Conservation (phyloP, 1,140 invertebrate species). For the Daktulosphaira vitifoliae region DNA sequence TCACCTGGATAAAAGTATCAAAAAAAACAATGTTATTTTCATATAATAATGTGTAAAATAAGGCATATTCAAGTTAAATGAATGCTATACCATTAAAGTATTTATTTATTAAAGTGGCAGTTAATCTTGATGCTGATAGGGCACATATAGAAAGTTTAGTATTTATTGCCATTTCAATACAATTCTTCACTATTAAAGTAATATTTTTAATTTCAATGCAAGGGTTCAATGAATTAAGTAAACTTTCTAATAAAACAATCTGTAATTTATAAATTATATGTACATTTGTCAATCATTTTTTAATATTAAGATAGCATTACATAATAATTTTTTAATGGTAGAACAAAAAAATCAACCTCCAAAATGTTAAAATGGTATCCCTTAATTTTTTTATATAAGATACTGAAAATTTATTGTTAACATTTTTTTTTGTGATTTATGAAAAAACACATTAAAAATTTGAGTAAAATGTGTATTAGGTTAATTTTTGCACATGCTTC, state of each 20-base stretch:
- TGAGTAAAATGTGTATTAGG: too few relatives aligned
- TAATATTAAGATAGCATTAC: too few relatives aligned
- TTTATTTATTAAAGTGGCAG: constrained; percentile 32
- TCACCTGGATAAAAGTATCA: not conserved
- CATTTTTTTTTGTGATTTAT: too few relatives aligned
- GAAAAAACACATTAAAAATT: too few relatives aligned
- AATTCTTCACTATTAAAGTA: not conserved
- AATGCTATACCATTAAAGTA: constrained; percentile 25
- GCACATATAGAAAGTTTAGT: constrained; percentile 6
- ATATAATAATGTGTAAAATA: not conserved
- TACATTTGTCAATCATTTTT: too few relatives aligned
- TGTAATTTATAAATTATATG: not conserved
- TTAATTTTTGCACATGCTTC: too few relatives aligned
- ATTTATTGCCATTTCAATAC: constrained; percentile 8
- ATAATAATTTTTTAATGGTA: too few relatives aligned
- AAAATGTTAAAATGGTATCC: too few relatives aligned
- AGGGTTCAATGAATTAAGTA: constrained; percentile 19
- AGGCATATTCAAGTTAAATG: too few relatives aligned
- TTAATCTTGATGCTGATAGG: constrained; percentile 10
- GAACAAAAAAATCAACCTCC: too few relatives aligned
- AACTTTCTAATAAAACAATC: constrained; percentile 16
- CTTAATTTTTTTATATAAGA: too few relatives aligned
- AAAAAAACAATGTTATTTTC: not conserved
- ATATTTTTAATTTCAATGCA: constrained; percentile 10
- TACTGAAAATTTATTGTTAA: too few relatives aligned